A percentile compares a stretch with the other conserved stretches of the same genome.
phyloP scores from a whole-genome alignment of 1,140 invertebrate genomes.

The Zaprionus camerounensis region DNA sequence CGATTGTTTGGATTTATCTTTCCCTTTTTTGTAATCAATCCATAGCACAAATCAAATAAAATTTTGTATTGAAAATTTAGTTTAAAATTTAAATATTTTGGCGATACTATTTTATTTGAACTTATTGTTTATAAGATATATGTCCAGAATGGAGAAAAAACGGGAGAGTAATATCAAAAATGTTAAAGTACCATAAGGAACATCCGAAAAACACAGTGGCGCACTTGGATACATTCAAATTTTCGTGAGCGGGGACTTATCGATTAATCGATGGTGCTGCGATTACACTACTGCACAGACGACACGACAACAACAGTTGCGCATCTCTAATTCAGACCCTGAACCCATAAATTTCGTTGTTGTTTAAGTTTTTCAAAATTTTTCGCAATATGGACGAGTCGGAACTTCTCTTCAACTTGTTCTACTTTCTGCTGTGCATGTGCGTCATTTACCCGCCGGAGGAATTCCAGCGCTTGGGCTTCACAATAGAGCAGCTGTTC shows the following conservation, averaged over 20 bases:
- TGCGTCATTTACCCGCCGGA: constrained; percentile 90
- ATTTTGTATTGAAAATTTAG: constrained; percentile 56
- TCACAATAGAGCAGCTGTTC: constrained; percentile 90
- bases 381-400: constrained; percentile 81
- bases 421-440: constrained; percentile 88
- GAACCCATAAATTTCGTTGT: constrained; percentile 33
- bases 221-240: neutral
- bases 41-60: constrained; percentile 40
- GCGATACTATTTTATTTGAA: neutral
- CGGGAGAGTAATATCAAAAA: neutral
- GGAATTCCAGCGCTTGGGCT: constrained; percentile 90
- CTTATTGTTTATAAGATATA: neutral
- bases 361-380: constrained; percentile 60
- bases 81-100: constrained; percentile 51
- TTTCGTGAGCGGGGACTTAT: neutral
- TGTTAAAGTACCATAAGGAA: neutral
- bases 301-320: constrained; percentile 45
- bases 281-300: constrained; percentile 19
- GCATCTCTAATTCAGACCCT: constrained; percentile 36
- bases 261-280: constrained; percentile 5
- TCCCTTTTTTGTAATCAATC: constrained; percentile 18
- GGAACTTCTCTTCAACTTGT: constrained; percentile 87
- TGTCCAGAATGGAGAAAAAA: neutral
- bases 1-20: constrained; percentile 19
- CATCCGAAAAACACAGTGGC: neutral